A percentile compares a stretch with the other conserved stretches of the same genome.
Conservation (phyloP, 2,888 invertebrate genomes). For the Mylabris sibirica region DNA sequence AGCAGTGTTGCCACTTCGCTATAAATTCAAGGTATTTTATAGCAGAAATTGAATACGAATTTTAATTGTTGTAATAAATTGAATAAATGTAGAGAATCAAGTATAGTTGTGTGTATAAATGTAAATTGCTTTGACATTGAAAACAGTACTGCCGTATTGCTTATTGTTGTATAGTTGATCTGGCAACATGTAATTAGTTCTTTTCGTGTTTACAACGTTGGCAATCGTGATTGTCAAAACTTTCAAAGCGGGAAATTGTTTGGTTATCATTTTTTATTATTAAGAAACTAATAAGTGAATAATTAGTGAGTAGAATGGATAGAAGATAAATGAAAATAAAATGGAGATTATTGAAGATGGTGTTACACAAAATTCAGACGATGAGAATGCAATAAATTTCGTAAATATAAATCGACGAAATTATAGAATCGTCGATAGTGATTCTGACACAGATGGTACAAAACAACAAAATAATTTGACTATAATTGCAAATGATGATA, state of each 20-base stretch:
- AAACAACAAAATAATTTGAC: background rate
- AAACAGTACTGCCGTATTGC: too few relatives aligned
- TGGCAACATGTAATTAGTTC: background rate
- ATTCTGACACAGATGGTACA: conserved; percentile 30
- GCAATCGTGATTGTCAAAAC: background rate
- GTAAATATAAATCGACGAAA: conserved; percentile 21
- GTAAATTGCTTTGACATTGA: too few relatives aligned
- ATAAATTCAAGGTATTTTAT: too few relatives aligned
- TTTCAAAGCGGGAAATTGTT: background rate
- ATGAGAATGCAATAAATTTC: conserved; percentile 28
- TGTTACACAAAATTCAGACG: conserved; percentile 13
- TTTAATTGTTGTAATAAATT: too few relatives aligned
- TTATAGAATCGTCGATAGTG: conserved; percentile 39
- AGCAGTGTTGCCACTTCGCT: background rate
- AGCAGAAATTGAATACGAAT: too few relatives aligned
- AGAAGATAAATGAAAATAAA: background rate
- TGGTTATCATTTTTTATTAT: background rate
- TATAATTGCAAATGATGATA: conserved; percentile 15
- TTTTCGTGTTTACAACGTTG: background rate
- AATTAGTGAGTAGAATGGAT: background rate
- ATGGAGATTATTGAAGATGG: background rate
- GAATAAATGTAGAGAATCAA: too few relatives aligned
- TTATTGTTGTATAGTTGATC: too few relatives aligned
- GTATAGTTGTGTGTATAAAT: too few relatives aligned
- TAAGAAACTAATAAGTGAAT: background rate